Conservation (phyloP, 2,797 vertebrate genomes). For the Tokudaia muenninki region DNA sequence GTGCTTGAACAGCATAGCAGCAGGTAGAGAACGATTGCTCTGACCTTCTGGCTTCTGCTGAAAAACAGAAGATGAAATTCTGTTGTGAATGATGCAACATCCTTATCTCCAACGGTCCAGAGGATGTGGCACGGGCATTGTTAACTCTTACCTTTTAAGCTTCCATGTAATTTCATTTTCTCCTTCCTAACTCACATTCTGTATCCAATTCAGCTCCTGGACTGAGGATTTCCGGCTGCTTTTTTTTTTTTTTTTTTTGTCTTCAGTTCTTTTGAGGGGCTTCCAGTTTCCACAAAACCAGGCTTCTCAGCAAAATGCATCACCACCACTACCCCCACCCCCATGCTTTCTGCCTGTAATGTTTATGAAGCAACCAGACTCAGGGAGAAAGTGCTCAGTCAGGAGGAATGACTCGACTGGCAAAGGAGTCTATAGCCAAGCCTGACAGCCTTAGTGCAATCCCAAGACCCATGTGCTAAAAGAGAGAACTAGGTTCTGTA, state of each 20-base stretch:
- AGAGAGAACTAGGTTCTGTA: neutral
- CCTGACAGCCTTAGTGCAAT: neutral
- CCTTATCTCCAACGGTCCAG: slow-evolving; percentile 24
- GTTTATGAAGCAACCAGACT: neutral
- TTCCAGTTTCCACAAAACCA: neutral
- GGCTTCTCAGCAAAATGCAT: neutral
- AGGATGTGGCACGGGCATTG: neutral
- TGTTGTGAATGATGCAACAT: neutral
- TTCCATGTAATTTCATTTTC: neutral
- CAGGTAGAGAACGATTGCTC: neutral
- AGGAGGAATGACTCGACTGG: neutral
- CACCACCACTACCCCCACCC: neutral
- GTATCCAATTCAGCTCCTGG: neutral
- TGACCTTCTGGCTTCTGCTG: neutral
- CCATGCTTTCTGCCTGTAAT: neutral
- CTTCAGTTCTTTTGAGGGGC: neutral
- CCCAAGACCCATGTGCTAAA: neutral
- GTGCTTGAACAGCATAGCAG: neutral
- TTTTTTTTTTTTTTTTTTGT: no score
- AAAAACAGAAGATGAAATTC: neutral
- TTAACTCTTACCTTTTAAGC: slow-evolving; percentile 27
- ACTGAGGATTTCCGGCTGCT: neutral
- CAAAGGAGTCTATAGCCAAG: neutral
- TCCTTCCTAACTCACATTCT: neutral
- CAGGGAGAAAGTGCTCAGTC: neutral